phyloP scores from a whole-genome alignment of 2,113 vertebrate genomes.

The Gracilinanus agilis region DNA sequence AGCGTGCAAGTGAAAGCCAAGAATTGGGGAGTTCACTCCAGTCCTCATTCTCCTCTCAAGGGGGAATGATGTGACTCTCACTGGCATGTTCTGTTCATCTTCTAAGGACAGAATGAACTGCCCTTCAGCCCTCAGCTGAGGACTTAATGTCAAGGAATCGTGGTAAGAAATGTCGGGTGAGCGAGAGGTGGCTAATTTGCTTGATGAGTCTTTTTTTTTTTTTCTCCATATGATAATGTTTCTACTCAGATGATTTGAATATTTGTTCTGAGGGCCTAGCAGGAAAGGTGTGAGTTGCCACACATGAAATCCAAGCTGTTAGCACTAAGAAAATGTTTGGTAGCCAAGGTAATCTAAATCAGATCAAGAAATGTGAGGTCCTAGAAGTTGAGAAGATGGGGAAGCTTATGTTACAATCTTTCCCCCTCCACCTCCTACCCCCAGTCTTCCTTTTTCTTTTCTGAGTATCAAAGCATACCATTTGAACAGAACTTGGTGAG shows the following conservation, averaged over 20 bases:
- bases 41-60: background rate
- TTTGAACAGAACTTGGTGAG: background rate
- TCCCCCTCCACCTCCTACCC: background rate
- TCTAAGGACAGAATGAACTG: accelerated
- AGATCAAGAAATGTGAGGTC: background rate
- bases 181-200: background rate
- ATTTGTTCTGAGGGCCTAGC: background rate
- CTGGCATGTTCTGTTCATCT: background rate
- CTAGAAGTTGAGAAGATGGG: background rate
- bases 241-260: constrained; percentile 11
- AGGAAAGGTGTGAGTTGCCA: background rate
- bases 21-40: background rate
- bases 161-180: background rate
- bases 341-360: background rate
- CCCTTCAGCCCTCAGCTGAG: too few species aligned
- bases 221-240: background rate
- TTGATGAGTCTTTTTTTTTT: background rate
- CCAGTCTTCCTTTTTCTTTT: background rate
- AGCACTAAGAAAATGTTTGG: constrained; percentile 1
- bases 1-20: background rate
- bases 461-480: background rate
- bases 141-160: background rate
- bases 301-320: background rate
- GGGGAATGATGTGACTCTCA: background rate
- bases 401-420: background rate